Conservation (phyloP, 2,797 vertebrate species). For the Tokudaia muenninki region DNA sequence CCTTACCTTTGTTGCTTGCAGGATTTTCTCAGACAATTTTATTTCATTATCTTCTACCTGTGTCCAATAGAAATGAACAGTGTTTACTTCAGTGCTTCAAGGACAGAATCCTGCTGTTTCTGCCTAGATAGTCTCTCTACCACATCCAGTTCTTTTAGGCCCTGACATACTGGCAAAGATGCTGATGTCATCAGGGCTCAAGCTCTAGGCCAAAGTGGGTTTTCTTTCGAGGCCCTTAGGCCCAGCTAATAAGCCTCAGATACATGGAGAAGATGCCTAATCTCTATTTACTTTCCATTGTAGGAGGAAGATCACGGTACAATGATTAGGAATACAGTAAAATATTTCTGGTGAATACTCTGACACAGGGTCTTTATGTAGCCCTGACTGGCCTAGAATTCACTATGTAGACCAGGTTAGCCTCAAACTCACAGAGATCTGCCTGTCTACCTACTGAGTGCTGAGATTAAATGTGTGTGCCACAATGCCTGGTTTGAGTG, state of each 20-base stretch:
- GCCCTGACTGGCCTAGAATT: not conserved
- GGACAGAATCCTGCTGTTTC: not conserved
- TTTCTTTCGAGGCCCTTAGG: not conserved
- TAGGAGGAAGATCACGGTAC: not conserved
- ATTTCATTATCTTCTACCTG: constrained; percentile 96
- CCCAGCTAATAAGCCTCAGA: constrained; percentile 9
- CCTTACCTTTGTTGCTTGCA: constrained; percentile 90
- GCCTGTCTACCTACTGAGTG: not conserved
- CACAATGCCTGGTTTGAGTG: not conserved
- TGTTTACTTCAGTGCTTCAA: constrained; percentile 57
- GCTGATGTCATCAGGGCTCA: not conserved
- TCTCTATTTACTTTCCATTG: not conserved
- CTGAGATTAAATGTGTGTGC: not conserved
- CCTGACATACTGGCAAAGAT: not conserved
- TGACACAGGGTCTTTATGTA: not conserved
- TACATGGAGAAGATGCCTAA: not conserved
- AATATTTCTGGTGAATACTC: not conserved
- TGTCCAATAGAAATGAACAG: constrained; percentile 67
- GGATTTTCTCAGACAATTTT: constrained; percentile 94
- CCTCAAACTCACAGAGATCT: not conserved
- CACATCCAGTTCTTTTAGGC: not conserved
- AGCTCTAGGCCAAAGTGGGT: not conserved
- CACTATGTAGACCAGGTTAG: not conserved
- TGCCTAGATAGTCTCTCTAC: not conserved
- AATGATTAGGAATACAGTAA: constrained; percentile 19